These are phyloP conservation scores for Suricata suricatta DNA, from an alignment of 2,113 vertebrate genomes.

Conservation along the genomic window DNA sequence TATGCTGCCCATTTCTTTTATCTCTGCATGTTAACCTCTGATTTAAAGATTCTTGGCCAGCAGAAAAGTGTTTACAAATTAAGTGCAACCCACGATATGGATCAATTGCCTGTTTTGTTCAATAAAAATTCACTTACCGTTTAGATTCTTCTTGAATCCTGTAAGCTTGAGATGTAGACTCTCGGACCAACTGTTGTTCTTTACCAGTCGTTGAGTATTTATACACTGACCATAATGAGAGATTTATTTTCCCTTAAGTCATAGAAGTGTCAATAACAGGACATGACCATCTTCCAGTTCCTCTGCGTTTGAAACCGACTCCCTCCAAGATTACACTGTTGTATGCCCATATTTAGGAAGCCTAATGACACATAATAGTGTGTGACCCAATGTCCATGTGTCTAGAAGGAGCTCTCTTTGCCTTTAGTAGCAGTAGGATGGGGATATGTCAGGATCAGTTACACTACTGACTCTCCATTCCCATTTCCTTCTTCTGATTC, in stretches of 20 bases:
- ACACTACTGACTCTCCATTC: background rate
- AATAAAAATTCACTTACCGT: background rate
- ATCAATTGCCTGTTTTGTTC: background rate
- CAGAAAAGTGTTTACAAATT: background rate
- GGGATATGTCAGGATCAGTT: background rate
- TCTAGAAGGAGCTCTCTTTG: background rate
- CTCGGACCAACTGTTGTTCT: background rate
- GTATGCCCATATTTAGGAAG: background rate
- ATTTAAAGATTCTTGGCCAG: background rate
- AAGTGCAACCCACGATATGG: background rate
- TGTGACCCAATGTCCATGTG: fast-evolving
- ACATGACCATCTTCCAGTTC: background rate
- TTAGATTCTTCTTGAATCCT: background rate
- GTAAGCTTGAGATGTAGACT: background rate
- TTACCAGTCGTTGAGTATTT: background rate
- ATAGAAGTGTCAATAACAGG: background rate
- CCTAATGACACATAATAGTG: background rate
- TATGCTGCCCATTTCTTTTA: constrained; percentile 41
- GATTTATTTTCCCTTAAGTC: background rate
- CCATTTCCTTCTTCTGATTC: background rate
- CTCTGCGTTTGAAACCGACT: background rate
- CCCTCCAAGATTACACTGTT: background rate
- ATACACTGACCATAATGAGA: background rate
- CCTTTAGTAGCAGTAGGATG: background rate
- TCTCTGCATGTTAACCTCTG: constrained; percentile 50